Conservation (phyloP, 2,113 vertebrate genomes). For the Furnarius figulus region DNA sequence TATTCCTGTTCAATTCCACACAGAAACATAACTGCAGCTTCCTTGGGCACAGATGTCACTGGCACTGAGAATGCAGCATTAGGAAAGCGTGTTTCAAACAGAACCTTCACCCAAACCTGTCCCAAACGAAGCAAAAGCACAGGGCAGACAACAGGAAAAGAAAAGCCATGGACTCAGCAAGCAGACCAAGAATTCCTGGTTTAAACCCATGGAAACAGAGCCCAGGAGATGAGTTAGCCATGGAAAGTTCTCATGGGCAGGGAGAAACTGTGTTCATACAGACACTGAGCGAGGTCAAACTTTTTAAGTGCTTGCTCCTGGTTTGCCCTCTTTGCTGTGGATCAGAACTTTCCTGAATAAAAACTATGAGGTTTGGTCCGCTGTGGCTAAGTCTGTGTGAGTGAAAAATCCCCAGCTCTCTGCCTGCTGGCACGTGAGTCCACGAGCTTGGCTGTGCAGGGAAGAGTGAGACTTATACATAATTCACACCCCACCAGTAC, state of each 20-base stretch:
- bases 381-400: not conserved
- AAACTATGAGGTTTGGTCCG: not conserved
- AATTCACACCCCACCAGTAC: not conserved
- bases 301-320: not conserved
- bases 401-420: rapidly evolving
- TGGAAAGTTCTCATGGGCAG: not conserved
- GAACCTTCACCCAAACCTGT: not conserved
- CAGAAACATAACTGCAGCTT: not conserved
- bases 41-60: not conserved
- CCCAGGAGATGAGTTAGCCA: not conserved
- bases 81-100: not conserved
- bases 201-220: not conserved
- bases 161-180: not conserved
- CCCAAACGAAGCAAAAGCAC: not conserved
- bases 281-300: not conserved
- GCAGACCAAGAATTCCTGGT: not conserved
- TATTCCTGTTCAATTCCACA: not conserved
- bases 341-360: not conserved
- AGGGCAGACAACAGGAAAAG: not conserved
- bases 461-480: rapidly evolving
- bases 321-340: not conserved
- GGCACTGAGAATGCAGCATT: not conserved
- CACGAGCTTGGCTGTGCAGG: not conserved
- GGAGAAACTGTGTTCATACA: not conserved
- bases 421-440: not conserved